These are phyloP conservation scores for Drosophila lutescens DNA, from an alignment of 2,888 invertebrate genomes.

Conservation along the genomic window DNA sequence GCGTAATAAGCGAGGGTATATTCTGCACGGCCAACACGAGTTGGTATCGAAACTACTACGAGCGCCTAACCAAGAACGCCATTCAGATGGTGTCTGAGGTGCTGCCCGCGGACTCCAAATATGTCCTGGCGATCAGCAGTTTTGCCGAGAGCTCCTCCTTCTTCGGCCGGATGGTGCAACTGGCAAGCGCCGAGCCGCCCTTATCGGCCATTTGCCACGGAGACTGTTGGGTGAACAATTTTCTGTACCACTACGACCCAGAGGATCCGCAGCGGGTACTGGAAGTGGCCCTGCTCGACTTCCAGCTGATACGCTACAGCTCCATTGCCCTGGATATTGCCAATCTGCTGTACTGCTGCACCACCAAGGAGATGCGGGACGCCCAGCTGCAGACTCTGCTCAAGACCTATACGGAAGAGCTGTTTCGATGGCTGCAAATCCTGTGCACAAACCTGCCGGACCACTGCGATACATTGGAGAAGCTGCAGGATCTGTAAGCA, in stretches of 20 bases:
- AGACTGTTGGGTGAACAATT: constrained; percentile 91
- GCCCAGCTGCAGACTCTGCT: constrained; percentile 86
- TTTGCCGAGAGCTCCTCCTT: constrained; percentile 88
- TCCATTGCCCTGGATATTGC: constrained; percentile 89
- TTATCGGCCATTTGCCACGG: constrained; percentile 90
- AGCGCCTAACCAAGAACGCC: constrained; percentile 87
- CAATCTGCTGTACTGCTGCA: constrained; percentile 88
- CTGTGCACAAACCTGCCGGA: constrained; percentile 85
- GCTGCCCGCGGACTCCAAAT: constrained; percentile 83
- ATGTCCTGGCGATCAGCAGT: constrained; percentile 86
- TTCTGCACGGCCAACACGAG: constrained; percentile 88
- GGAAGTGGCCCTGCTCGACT: constrained; percentile 89
- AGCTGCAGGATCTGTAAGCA: constrained; percentile 81
- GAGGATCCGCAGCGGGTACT: constrained; percentile 84
- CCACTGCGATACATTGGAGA: constrained; percentile 84
- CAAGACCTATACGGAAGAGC: constrained; percentile 87
- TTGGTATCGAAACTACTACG: constrained; percentile 89
- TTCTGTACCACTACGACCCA: constrained; percentile 87
- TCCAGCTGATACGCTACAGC: constrained; percentile 89
- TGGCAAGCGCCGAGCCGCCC: constrained; percentile 87
- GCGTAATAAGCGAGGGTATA: constrained; percentile 85
- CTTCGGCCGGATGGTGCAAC: constrained; percentile 88
- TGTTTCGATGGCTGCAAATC: constrained; percentile 86
- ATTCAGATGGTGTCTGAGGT: constrained; percentile 86
- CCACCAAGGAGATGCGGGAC: constrained; percentile 87